A percentile compares a stretch with the other conserved stretches of the same genome.
Evolutionary conservation across 2,113 vertebrate genomes (phyloP).

Genomic region (Paraplagusia blochii): DNA sequence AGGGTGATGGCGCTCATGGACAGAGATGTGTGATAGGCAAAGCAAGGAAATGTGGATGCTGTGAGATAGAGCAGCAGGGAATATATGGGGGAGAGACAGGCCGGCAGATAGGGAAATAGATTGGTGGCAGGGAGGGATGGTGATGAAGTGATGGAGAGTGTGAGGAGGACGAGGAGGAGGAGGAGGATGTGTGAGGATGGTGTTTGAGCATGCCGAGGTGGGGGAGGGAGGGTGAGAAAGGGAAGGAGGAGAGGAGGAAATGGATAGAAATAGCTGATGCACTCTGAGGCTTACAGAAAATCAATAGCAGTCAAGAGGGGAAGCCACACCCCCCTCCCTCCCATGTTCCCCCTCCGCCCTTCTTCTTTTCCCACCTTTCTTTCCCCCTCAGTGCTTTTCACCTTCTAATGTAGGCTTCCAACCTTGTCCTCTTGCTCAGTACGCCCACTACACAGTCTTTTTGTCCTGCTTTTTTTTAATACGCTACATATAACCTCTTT

Average conservation of each 20-base stretch:
- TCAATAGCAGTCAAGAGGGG: conserved; percentile 73
- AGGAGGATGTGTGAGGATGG: conserved; percentile 52
- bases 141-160: conserved; percentile 65
- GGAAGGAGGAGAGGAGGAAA: conserved; percentile 67
- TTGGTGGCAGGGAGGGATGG: conserved; percentile 53
- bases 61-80: conserved; percentile 52
- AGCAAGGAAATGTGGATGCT: conserved; percentile 55
- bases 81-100: conserved; percentile 53
- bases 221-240: conserved; percentile 23
- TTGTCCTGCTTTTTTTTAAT: conserved; percentile 10
- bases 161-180: conserved; percentile 44
- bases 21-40: conserved; percentile 47
- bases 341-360: conserved; percentile 3
- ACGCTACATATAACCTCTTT: conserved; percentile 5
- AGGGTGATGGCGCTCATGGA: conserved; percentile 38
- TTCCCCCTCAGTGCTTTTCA: conserved; percentile 27
- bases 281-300: conserved; percentile 73
- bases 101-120: conserved; percentile 59
- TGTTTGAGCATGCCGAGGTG: conserved; percentile 39
- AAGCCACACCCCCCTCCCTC: conserved; percentile 62
- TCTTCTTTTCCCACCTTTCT: conserved; percentile 22
- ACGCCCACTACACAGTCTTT: conserved; percentile 11
- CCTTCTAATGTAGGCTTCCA: conserved; percentile 30
- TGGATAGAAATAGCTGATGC: conserved; percentile 76
- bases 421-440: conserved; percentile 18